phyloP scores from a whole-genome alignment of 1,140 invertebrate species.

The Drosophila malerkotliana region DNA sequence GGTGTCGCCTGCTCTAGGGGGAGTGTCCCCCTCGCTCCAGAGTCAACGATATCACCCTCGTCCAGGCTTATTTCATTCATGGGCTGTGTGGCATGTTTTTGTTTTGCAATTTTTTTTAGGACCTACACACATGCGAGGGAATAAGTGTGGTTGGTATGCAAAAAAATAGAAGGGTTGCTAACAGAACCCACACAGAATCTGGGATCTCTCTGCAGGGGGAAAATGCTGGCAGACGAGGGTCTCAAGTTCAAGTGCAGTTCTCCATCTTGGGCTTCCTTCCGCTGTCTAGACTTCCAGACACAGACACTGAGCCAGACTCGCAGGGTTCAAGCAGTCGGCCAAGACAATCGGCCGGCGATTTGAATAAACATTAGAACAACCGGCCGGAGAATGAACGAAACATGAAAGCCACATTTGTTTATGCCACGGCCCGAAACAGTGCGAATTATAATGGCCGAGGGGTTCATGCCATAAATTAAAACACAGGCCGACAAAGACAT shows the following conservation, averaged over 20 bases:
- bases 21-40: constrained; percentile 3
- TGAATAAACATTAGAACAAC: constrained; percentile 50
- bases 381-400: constrained; percentile 19
- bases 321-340: constrained; percentile 13
- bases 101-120: constrained; percentile 30
- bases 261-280: constrained; percentile 55
- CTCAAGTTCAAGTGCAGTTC: constrained; percentile 57
- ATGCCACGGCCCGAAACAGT: constrained; percentile 19
- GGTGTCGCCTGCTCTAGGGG: constrained; percentile 19
- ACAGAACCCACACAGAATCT: constrained; percentile 42
- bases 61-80: constrained; percentile 50
- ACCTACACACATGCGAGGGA: constrained; percentile 35
- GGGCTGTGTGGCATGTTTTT: constrained; percentile 30
- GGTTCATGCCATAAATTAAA: constrained; percentile 31
- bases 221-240: constrained; percentile 24
- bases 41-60: constrained; percentile 45
- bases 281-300: constrained; percentile 36
- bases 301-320: constrained; percentile 25
- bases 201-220: constrained; percentile 6
- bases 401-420: constrained; percentile 41
- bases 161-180: constrained; percentile 45
- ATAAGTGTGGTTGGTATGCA: constrained; percentile 8
- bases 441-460: constrained; percentile 40
- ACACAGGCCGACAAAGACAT: constrained; percentile 29
- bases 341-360: constrained; percentile 45